phyloP scores from a whole-genome alignment of 2,113 vertebrate species.

The Thomomys bottae region DNA sequence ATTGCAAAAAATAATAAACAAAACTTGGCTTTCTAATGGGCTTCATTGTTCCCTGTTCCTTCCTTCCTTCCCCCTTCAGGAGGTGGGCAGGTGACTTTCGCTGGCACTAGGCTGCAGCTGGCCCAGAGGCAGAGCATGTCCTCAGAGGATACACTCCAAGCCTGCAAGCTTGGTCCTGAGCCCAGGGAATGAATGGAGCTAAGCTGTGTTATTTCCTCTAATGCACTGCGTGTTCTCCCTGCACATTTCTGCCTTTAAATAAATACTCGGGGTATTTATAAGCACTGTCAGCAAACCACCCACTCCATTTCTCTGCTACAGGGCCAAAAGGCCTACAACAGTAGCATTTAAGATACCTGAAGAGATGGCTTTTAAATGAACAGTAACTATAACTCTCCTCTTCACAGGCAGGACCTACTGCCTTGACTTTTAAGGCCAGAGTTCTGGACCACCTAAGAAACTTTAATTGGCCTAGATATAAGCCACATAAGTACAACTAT shows the following conservation, averaged over 20 bases:
- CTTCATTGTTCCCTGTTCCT: conserved; percentile 59
- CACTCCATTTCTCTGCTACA: conserved; percentile 30
- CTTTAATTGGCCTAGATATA: neutral
- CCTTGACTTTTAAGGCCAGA: neutral
- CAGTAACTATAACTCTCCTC: conserved; percentile 3
- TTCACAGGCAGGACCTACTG: neutral
- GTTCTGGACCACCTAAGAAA: neutral
- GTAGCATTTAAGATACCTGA: neutral
- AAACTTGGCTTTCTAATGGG: conserved; percentile 46
- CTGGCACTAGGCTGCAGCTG: conserved; percentile 56
- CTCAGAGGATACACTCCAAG: neutral
- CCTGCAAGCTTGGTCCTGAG: neutral
- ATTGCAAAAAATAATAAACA: neutral
- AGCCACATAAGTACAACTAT: neutral
- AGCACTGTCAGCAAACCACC: conserved; percentile 69
- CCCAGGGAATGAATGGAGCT: conserved; percentile 42
- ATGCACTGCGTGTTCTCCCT: conserved; percentile 40
- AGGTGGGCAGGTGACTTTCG: conserved; percentile 70
- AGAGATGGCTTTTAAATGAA: neutral
- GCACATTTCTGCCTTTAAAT: conserved; percentile 58
- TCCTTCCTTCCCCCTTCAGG: conserved; percentile 53
- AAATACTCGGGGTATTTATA: conserved; percentile 72
- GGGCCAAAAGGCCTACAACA: neutral
- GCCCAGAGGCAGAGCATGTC: neutral
- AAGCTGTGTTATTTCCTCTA: conserved; percentile 32